phyloP scores from a whole-genome alignment of 2,797 vertebrate genomes.

The Nannoperca australis region DNA sequence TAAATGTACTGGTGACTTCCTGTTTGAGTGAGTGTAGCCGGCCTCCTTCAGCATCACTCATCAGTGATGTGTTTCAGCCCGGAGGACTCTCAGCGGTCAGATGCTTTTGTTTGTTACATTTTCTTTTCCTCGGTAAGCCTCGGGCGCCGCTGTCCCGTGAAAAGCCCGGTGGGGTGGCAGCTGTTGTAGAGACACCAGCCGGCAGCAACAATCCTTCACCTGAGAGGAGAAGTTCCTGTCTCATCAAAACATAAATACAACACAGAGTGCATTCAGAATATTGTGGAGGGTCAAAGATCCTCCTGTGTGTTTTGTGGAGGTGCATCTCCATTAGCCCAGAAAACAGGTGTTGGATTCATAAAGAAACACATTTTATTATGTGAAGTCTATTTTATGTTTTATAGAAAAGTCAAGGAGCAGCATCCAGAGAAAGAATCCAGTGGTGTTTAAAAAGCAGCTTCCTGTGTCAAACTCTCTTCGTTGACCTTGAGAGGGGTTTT shows the following conservation, averaged over 20 bases:
- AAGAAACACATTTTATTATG: not conserved
- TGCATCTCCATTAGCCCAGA: not conserved
- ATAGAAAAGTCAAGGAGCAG: not conserved
- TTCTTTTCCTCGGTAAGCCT: constrained; percentile 38
- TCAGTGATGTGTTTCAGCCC: constrained; percentile 18
- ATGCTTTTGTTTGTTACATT: constrained; percentile 47
- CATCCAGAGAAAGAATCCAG: no score
- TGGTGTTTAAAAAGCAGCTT: not conserved
- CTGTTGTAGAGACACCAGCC: constrained; percentile 35
- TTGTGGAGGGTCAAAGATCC: constrained; percentile 2
- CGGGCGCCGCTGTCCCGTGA: constrained; percentile 13
- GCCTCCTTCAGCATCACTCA: constrained; percentile 35
- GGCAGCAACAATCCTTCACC: constrained; percentile 38
- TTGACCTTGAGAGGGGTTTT: not conserved
- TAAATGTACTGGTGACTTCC: no score
- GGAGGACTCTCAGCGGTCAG: constrained; percentile 34
- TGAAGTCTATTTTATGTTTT: not conserved
- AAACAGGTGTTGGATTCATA: not conserved
- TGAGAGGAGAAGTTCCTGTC: constrained; percentile 12
- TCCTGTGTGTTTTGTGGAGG: not conserved
- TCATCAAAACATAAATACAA: constrained; percentile 11
- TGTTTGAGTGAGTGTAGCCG: constrained; percentile 22
- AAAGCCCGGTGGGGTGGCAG: constrained; percentile 37
- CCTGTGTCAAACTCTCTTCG: not conserved
- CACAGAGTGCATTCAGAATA: not conserved